Evolutionary conservation across 2,113 vertebrate genomes (phyloP), one percentile per base, ranked within the genome.

Genomic region (Indicator indicator): DNA sequence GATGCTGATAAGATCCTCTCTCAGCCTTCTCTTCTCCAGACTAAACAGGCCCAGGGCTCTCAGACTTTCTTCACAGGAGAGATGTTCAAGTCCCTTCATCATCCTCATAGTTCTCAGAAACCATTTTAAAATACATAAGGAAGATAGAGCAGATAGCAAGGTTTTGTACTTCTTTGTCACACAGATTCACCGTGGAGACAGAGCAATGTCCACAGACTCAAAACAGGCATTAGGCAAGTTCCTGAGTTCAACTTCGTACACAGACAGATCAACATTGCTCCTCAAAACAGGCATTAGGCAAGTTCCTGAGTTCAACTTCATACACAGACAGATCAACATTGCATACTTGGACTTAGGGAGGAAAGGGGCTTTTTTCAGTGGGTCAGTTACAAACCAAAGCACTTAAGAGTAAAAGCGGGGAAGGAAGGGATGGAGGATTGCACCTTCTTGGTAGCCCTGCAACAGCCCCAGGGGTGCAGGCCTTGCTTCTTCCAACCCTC

Each of bases 261-360:
- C 0, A 2, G 33, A 14, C 54, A 42, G 19, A 0, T 1, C 32
- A 59, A 73, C 5, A 12, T 12, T 15, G 12, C 1, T n/a, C n/a
- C 13, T 52, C 27, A 27, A 38, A 63, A 21, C 5, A 44, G 19
- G 32, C 71, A 27, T 56, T 23, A 46, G 59, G 63, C 7, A 33
- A 38, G 62, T 14, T 20, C 12, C 12, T 27, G 23, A 52, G 16
- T 38, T 76, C 44, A 56, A 21, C 11, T 62, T 77, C 32, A 46
- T 33, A 17, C 70, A 68, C 0, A 2, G 33, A 15, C 54, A 42
- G 19, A 0, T 1, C 32, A 59, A 73, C 5, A 12, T 12, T 15
- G 12, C 1, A 2, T 27, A 21, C 23, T 30, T 55, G 40, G 40
- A 40, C 12, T 4, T 2, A 17, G 23, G 36, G 19, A 67, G 30